Base-by-base conservation (phyloP, 2,113 vertebrate species). In the Calonectris borealis region DNA sequence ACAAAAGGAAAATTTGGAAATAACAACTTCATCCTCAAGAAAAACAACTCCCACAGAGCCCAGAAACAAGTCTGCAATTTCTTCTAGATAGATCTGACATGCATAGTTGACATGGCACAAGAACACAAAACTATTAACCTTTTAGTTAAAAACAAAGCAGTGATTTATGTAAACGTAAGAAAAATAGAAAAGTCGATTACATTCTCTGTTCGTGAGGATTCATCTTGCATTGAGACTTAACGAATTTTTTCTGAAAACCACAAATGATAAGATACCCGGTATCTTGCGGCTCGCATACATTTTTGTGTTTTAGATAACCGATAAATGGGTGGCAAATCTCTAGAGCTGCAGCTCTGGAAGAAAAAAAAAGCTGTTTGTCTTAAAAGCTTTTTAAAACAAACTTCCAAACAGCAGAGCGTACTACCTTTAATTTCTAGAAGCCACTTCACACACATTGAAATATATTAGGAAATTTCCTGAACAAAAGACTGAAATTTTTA, bases 1-100 rank as follows among this genome's bases (percentile, higher is more conserved):
- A 77, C 54, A 76, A 86, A 83, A 46, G n/a, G 57, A 77, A 83
- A 61, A 75, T 55, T 14, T 86, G 83, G 93, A 96, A 94, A 73
- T n/a, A 96, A 95, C 86, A 83, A 82, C 68, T 83, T 90, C 36
- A 65, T 76, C 68, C 52, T 64, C 9, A 11, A 83, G 79, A 51
- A 92, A 92, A 96, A 91, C 70, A 94, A 79, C 44, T 88, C 83
- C 64, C 60, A 34, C 29, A 9, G 55, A 88, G 79, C 36, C 68
- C 85, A 94, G 88, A 70, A 94, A 62, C 22, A 44, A 72, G 22
- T 16, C 0, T 1, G 77, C 68, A 46, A 22, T 27, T 87, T 49
- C 69, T 70, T n/a, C 46, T 22, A 10, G 20, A 18, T 6, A 40
- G 61, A 64, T 70, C 51, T 57, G n/a, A 24, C 2, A 2, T 2